Evolutionary conservation across 2,797 vertebrate species (phyloP), one percentile per base, ranked within the genome.

Genomic region (Peromyscus attwateri): DNA sequence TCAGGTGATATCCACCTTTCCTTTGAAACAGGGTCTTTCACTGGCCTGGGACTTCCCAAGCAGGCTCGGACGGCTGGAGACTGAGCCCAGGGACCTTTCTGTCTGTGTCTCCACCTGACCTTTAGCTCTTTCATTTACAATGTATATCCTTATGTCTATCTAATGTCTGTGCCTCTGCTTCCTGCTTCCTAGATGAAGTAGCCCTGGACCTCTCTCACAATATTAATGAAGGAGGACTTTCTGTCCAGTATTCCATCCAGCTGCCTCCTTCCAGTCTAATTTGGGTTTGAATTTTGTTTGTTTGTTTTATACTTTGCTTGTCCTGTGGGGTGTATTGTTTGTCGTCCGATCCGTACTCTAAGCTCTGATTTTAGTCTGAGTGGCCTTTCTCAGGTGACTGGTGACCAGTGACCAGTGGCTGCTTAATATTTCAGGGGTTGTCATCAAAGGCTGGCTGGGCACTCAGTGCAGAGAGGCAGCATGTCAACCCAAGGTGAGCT

Each of bases 121-220:
- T 85, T 77, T 52, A 79, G 66, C 43, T 29, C 77, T 95, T 66
- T 23, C 29, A n/a, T 80, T 79, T 40, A 1, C 40, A 62, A 17
- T 80, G 21, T 64, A 49, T 29, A 49, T 49, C 27, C 29, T 12
- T 68, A 17, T 91, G 31, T 73, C 64, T 91, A 79, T 77, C 34
- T 79, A 70, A 40, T 68, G 4, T n/a, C 52, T 81, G 37, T 55
- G 60, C 23, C 70, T 77, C 62, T 46, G 31, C 62, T 52, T 90
- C 81, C 21, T 76, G 29, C 80, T 49, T 90, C 57, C 16, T 60
- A 21, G 40, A 52, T 75, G 23, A 94, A 60, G 21, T 49, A 43
- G 31, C 60, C n/a, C n/a, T 92, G 40, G 75, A 80, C 57, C 43
- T 88, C 71, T 94, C 80, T 75, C 10, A 95, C 46, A 91, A 87